Conservation (phyloP, 2,888 invertebrate species). For the Strigamia transsilvanica region DNA sequence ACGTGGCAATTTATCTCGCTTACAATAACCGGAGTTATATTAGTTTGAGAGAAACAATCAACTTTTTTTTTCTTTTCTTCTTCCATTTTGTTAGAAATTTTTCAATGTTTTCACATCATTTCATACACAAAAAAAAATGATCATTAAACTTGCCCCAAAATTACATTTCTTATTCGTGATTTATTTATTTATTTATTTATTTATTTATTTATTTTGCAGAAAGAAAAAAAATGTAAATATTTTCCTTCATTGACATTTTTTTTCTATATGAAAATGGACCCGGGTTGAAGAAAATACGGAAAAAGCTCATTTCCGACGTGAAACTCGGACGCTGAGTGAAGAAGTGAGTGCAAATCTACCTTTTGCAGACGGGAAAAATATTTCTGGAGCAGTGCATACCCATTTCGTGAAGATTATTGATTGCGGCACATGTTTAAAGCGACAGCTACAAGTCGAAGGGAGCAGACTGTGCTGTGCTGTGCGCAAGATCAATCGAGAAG, state of each 20-base stretch:
- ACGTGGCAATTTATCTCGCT: conserved; percentile 6
- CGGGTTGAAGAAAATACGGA: not conserved
- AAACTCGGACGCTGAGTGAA: not conserved
- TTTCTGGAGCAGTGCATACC: conserved; percentile 18
- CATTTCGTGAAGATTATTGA: conserved; percentile 38
- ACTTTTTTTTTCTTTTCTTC: not conserved
- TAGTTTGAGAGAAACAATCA: not conserved
- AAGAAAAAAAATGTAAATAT: not conserved
- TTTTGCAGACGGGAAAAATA: conserved; percentile 29
- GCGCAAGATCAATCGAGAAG: conserved; percentile 44
- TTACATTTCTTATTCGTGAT: not conserved
- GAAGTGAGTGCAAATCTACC: conserved; percentile 18
- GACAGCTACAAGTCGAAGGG: conserved; percentile 48
- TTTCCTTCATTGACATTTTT: not conserved
- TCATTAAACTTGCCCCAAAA: not conserved
- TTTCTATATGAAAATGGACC: not conserved
- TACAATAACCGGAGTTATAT: not conserved
- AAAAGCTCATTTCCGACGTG: conserved; percentile 19
- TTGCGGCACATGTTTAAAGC: conserved; percentile 49
- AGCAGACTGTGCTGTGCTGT: conserved; percentile 11
- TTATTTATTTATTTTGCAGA: too few relatives aligned
- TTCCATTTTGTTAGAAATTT: not conserved
- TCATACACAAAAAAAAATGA: not conserved
- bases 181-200: not conserved
- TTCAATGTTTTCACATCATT: not conserved